Conservation (phyloP, 2,113 vertebrate genomes). For the Protomyctophum bolini region DNA sequence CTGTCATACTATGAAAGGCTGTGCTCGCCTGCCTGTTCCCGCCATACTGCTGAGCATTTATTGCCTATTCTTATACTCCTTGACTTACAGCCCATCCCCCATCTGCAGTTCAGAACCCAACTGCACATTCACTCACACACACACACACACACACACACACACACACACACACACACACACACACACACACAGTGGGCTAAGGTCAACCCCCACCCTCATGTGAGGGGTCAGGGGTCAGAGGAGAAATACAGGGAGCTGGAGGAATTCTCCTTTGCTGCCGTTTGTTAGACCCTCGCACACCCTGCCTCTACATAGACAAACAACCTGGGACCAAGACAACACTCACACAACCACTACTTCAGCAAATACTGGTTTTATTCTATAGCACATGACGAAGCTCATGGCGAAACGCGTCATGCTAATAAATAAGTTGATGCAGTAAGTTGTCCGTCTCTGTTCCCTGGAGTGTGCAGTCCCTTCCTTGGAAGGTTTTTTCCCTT, state of each 20-base stretch:
- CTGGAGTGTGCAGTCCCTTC: too few species aligned
- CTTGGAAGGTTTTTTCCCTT: too few species aligned
- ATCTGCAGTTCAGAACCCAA: constrained; percentile 28
- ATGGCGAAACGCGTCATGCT: too few species aligned
- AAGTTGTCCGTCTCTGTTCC: too few species aligned
- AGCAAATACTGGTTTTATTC: too few species aligned
- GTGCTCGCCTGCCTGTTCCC: constrained; percentile 39
- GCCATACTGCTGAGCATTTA: constrained; percentile 45
- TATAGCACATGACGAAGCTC: too few species aligned
- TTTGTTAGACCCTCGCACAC: constrained; percentile 27
- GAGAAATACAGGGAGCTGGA: constrained; percentile 66
- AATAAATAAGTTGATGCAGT: too few species aligned
- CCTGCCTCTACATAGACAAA: neutral
- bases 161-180: constrained; percentile 39
- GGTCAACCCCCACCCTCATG: constrained; percentile 71
- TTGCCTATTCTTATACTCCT: constrained; percentile 48
- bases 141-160: constrained; percentile 30
- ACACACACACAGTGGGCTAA: constrained; percentile 37
- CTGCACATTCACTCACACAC: constrained; percentile 34
- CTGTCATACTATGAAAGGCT: constrained; percentile 19
- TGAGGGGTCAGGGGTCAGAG: constrained; percentile 66
- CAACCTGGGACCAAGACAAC: neutral
- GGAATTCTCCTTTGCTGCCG: constrained; percentile 68
- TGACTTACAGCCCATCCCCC: constrained; percentile 56
- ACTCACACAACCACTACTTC: too few species aligned